phyloP scores from a whole-genome alignment of 2,113 vertebrate species.

The Podocnemis expansa region DNA sequence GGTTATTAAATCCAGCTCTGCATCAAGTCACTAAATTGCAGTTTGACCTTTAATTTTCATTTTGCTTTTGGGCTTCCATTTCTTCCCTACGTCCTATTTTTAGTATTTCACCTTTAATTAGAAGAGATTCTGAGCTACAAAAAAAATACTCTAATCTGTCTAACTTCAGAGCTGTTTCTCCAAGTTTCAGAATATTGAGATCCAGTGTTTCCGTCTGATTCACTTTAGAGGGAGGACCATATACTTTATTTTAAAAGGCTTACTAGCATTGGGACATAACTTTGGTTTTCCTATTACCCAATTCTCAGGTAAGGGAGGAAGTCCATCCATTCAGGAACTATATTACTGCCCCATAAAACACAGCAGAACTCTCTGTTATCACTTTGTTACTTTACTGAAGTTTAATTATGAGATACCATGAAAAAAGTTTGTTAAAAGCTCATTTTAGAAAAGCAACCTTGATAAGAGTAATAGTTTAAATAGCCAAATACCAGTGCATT shows the following conservation, averaged over 20 bases:
- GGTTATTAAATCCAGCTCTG: conserved; percentile 1
- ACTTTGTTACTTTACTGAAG: neutral
- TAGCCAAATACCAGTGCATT: neutral
- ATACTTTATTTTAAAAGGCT: conserved; percentile 40
- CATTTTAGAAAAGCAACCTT: conserved; percentile 14
- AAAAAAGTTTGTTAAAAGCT: conserved; percentile 30
- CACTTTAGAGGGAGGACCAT: conserved; percentile 5
- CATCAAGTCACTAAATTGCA: conserved; percentile 47
- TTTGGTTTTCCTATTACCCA: conserved; percentile 1
- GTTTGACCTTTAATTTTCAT: conserved; percentile 62
- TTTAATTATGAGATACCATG: conserved; percentile 33
- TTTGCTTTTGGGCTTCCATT: conserved; percentile 64
- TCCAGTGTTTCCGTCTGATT: neutral
- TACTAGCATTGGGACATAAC: neutral
- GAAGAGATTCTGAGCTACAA: neutral
- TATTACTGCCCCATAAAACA: conserved; percentile 29
- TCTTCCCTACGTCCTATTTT: conserved; percentile 52
- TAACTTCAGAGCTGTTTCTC: conserved; percentile 4
- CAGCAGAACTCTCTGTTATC: neutral
- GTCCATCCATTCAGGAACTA: neutral
- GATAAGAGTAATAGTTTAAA: neutral
- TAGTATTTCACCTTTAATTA: conserved; percentile 56
- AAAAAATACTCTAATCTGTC: conserved; percentile 24
- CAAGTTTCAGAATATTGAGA: conserved; percentile 6
- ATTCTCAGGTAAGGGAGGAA: conserved; percentile 7